phyloP scores from a whole-genome alignment of 2,888 invertebrate genomes.

The Melinopterus prodromus region DNA sequence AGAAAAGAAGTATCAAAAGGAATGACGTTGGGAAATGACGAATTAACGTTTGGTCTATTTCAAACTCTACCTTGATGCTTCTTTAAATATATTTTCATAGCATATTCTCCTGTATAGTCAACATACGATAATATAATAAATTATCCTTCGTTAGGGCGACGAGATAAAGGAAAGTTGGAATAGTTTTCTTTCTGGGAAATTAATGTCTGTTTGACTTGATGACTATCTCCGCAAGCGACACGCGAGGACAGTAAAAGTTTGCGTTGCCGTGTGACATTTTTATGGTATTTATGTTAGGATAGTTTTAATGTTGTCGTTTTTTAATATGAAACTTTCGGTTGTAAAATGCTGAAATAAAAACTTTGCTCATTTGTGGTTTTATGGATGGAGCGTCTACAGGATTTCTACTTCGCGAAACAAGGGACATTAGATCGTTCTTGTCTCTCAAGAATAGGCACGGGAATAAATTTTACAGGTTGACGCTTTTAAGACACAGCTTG shows the following conservation, averaged over 20 bases:
- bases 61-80: no score
- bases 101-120: no score
- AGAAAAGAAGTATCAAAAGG: no score
- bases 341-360: conserved; percentile 4
- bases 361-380: not conserved
- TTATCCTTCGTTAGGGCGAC: not conserved
- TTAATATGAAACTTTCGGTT: not conserved
- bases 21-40: no score
- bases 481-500: no score
- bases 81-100: no score
- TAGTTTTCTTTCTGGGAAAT: not conserved
- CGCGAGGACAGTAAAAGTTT: conserved; percentile 4
- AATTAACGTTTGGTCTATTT: no score
- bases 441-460: not conserved
- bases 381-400: not conserved
- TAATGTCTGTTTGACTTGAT: not conserved
- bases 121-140: no score
- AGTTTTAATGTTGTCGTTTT: not conserved
- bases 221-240: not conserved
- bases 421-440: not conserved
- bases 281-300: conserved; percentile 4
- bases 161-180: not conserved
- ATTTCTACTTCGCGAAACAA: not conserved
- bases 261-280: not conserved
- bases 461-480: no score